Conservation (phyloP, 2,797 vertebrate species). For the Alauda arvensis region DNA sequence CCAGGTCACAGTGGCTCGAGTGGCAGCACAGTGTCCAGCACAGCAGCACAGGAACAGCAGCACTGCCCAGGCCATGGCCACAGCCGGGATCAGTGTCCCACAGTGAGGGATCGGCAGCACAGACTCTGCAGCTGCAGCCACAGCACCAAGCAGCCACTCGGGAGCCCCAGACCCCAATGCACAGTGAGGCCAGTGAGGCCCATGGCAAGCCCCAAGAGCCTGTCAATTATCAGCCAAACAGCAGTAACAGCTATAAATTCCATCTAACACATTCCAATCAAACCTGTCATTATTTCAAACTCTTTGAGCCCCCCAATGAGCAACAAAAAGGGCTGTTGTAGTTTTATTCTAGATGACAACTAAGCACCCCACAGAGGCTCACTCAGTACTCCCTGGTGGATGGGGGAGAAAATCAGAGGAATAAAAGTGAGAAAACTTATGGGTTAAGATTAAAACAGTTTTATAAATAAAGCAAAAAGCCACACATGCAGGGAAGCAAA, state of each 20-base stretch:
- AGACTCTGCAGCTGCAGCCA: neutral
- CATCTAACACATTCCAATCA: neutral
- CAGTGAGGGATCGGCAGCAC: neutral
- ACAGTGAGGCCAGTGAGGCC: neutral
- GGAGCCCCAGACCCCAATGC: no score
- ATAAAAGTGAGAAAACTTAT: neutral
- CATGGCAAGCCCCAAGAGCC: neutral
- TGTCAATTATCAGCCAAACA: neutral
- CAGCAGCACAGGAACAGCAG: neutral
- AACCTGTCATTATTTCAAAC: neutral
- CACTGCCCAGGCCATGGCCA: neutral
- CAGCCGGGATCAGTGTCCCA: fast-evolving
- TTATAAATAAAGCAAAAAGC: neutral
- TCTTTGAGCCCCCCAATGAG: neutral
- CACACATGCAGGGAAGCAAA: neutral
- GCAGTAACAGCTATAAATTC: neutral
- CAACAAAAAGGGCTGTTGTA: neutral
- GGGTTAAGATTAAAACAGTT: neutral
- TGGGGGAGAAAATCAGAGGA: neutral
- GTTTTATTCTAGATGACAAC: neutral
- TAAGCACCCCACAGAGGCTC: neutral
- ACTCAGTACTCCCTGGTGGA: neutral
- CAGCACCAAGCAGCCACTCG: neutral
- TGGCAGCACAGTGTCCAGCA: no score
- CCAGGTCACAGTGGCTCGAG: no score